Base-by-base conservation (phyloP, 2,888 invertebrate species). In the Carterocephalus palaemon region DNA sequence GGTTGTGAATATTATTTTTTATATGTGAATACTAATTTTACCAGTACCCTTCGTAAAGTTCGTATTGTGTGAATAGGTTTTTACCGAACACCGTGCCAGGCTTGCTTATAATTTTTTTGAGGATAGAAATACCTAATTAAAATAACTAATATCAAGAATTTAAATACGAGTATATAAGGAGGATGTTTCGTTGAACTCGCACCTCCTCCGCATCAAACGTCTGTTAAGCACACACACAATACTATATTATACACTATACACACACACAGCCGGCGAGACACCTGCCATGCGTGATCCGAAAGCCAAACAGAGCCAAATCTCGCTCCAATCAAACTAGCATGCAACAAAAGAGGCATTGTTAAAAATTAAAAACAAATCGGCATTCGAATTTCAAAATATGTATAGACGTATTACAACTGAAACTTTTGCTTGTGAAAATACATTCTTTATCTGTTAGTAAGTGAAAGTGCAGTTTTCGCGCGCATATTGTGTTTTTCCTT, bases 231-330 rank as follows among this genome's bases (percentile, higher is more conserved):
- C 47, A 51, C 17, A 6, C n/a, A 26, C 20, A 28, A 3, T 37
- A n/a, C n/a, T n/a, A n/a, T n/a, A n/a, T 4, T 24, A 52, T 65
- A 57, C 63, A 39, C 59, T 59, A 56, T 37, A 26, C 40, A 45
- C 36, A 40, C 45, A 36, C 38, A 16, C 23, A 51, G 51, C 50
- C 56, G 31, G 48, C 57, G 53, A 65, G 65, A 69, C 75, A 70
- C 67, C 51, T 63, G 60, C 55, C 48, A 65, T 57, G 63, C 81
- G 79, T 81, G 82, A 75, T 73, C 65, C 58, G 81, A 73, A 80
- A 75, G 54, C 59, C 51, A 70, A 77, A 65, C 60, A 70, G 70
- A 77, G 74, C 61, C 56, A 56, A 70, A 79, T 77, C 79, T 67
- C 52, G 51, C 54, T 64, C 61, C 57, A 66, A 59, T 65, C 55